phyloP scores from a whole-genome alignment of 2,797 vertebrate species.

The Odontamblyopus lacepedii region DNA sequence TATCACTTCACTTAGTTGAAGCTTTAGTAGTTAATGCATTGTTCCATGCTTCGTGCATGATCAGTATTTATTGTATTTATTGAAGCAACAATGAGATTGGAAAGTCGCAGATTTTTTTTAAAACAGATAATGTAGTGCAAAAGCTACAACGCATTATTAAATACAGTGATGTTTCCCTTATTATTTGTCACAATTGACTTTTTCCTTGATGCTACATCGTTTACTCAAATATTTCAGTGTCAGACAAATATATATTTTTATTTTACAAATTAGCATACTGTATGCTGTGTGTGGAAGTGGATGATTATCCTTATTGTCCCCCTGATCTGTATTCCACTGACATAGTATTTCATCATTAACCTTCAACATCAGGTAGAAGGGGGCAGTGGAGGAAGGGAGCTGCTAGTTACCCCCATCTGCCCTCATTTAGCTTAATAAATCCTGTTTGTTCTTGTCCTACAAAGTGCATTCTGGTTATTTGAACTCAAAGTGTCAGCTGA shows the following conservation, averaged over 20 bases:
- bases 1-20: background rate
- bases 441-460: slow-evolving; percentile 26
- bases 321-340: slow-evolving; percentile 59
- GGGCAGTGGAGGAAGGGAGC: slow-evolving; percentile 45
- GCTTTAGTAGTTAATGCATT: background rate
- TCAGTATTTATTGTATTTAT: background rate
- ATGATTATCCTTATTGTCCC: slow-evolving; percentile 9
- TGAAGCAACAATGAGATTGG: background rate
- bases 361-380: slow-evolving; percentile 66
- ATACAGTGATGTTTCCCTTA: background rate
- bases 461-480: background rate
- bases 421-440: slow-evolving; percentile 33
- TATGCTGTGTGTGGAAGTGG: background rate
- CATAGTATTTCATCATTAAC: slow-evolving; percentile 69
- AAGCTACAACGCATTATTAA: background rate
- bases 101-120: background rate
- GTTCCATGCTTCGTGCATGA: background rate
- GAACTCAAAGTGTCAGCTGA: background rate
- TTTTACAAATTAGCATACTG: background rate
- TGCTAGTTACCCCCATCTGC: slow-evolving; percentile 38
- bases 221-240: background rate
- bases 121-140: background rate
- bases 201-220: background rate
- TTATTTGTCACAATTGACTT: background rate
- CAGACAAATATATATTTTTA: background rate